Conservation (phyloP, 2,888 invertebrate species). For the Nephrotoma guestfalica region DNA sequence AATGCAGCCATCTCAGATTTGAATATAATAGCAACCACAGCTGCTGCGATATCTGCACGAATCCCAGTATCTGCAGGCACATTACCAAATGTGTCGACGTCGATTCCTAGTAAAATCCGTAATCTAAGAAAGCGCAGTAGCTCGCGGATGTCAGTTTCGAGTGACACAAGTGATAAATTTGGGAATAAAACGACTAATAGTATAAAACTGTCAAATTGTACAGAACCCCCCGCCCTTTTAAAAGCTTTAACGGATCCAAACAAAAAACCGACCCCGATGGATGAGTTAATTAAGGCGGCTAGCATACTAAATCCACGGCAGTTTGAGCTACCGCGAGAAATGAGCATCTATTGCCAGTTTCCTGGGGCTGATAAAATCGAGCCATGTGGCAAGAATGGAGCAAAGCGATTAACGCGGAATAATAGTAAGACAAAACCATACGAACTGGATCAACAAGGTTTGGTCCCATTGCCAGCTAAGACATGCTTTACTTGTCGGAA, state of each 20-base stretch:
- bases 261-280: slow-evolving; percentile 46
- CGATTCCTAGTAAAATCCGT: slow-evolving; percentile 32
- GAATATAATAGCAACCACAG: slow-evolving; percentile 17
- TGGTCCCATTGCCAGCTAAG: slow-evolving; percentile 70
- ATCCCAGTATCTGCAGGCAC: neutral
- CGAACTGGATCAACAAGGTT: slow-evolving; percentile 39
- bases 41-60: slow-evolving; percentile 6
- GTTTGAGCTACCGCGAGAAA: slow-evolving; percentile 73
- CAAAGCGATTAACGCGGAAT: slow-evolving; percentile 21
- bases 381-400: slow-evolving; percentile 20
- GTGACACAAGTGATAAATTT: slow-evolving; percentile 22
- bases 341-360: slow-evolving; percentile 59
- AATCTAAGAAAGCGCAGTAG: slow-evolving; percentile 29
- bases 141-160: slow-evolving; percentile 22
- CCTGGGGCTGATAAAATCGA: slow-evolving; percentile 64
- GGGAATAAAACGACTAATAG: neutral
- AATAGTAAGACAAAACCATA: slow-evolving; percentile 29
- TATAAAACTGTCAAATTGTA: slow-evolving; percentile 17
- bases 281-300: slow-evolving; percentile 68
- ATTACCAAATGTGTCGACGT: slow-evolving; percentile 13
- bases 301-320: slow-evolving; percentile 76
- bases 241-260: slow-evolving; percentile 22
- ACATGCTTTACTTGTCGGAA: slow-evolving; percentile 73
- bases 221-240: slow-evolving; percentile 22
- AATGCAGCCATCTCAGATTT: slow-evolving; percentile 7